Evolutionary conservation across 2,113 vertebrate species (phyloP).

Genomic region (Thymallus thymallus): DNA sequence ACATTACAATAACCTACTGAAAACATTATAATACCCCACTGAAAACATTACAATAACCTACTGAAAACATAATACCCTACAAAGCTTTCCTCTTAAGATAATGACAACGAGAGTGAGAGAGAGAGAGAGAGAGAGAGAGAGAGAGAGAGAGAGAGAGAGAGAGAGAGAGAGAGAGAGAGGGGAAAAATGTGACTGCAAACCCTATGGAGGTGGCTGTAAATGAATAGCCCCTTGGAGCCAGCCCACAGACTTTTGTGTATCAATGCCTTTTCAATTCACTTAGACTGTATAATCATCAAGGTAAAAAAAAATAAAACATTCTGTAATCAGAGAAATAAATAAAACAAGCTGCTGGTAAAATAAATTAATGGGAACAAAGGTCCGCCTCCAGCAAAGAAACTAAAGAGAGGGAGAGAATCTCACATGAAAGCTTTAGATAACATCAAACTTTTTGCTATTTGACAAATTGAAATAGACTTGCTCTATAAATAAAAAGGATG

Average conservation of each 20-base stretch:
- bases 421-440: slow-evolving; percentile 74
- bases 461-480: slow-evolving; percentile 71
- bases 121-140: slow-evolving; percentile 21
- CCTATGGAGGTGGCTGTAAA: slow-evolving; percentile 53
- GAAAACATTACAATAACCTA: background rate
- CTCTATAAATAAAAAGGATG: slow-evolving; percentile 57
- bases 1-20: no score
- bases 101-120: slow-evolving; percentile 58
- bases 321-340: slow-evolving; percentile 71
- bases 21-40: no score
- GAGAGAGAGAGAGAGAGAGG: background rate
- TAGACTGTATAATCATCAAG: slow-evolving; percentile 72
- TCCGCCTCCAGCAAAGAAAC: slow-evolving; percentile 59
- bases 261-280: slow-evolving; percentile 73
- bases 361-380: slow-evolving; percentile 72
- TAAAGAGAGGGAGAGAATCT: slow-evolving; percentile 60
- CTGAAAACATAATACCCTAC: background rate
- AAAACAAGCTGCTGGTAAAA: slow-evolving; percentile 72
- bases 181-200: slow-evolving; percentile 56
- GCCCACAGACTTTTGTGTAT: slow-evolving; percentile 60
- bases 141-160: slow-evolving; percentile 15
- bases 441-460: slow-evolving; percentile 67
- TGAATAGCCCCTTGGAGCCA: slow-evolving; percentile 53
- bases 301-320: no score
- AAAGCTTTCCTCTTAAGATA: slow-evolving; percentile 69